A percentile compares a stretch with the other conserved stretches of the same genome.
These are phyloP conservation scores for Eriocheir sinensis DNA, from an alignment of 1,140 invertebrate species.

Conservation along the genomic window DNA sequence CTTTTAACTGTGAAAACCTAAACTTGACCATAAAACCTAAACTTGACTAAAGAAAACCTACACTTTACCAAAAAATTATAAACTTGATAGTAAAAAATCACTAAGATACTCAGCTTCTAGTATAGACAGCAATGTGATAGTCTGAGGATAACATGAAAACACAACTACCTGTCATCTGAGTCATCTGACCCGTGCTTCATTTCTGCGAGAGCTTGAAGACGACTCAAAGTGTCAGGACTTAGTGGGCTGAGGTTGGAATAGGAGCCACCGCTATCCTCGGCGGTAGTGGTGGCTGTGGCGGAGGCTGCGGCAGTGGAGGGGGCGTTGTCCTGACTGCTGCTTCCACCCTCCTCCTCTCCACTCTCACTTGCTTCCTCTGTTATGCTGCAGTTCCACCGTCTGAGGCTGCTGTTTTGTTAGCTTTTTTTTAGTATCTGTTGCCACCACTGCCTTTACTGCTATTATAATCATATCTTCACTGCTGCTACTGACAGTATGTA, in stretches of 20 bases:
- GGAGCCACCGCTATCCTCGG: neutral
- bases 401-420: neutral
- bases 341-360: neutral
- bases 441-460: neutral
- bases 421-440: too few relatives aligned
- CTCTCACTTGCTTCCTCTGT: conserved; percentile 49
- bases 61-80: too few relatives aligned
- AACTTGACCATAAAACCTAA: too few relatives aligned
- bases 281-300: neutral
- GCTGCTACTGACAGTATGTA: too few relatives aligned
- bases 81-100: too few relatives aligned
- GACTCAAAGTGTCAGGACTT: neutral
- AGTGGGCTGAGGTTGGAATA: neutral
- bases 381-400: conserved; percentile 23
- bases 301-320: neutral
- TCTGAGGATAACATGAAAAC: too few relatives aligned
- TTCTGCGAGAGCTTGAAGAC: neutral
- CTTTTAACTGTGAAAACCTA: too few relatives aligned
- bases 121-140: too few relatives aligned
- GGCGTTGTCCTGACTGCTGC: neutral
- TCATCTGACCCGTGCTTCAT: neutral
- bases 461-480: neutral
- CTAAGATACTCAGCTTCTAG: too few relatives aligned
- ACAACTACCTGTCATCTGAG: neutral
- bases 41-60: too few relatives aligned